A percentile compares a stretch with the other conserved stretches of the same genome.
These are phyloP conservation scores for Aphaenogaster floridana DNA, from an alignment of 1,140 invertebrate species.

Conservation along the genomic window DNA sequence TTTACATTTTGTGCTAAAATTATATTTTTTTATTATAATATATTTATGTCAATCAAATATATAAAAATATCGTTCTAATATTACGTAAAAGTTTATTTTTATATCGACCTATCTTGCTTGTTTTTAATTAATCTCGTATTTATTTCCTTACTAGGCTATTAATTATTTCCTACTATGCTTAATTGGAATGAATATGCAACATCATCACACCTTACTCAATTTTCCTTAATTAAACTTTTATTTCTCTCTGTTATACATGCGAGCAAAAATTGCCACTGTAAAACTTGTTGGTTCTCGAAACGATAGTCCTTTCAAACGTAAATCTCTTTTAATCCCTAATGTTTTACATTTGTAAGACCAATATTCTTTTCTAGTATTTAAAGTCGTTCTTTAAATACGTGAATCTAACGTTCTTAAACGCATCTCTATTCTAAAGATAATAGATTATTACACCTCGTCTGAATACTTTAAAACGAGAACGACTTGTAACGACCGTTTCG, in stretches of 20 bases:
- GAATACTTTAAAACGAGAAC: not conserved
- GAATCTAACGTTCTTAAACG: not conserved
- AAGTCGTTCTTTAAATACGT: not conserved
- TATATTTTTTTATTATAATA: not conserved
- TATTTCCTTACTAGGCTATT: not conserved
- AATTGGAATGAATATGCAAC: slow-evolving; percentile 33
- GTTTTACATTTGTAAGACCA: not conserved
- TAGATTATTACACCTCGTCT: not conserved
- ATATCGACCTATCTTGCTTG: not conserved
- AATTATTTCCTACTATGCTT: not conserved
- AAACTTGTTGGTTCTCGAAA: not conserved
- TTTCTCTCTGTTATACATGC: not conserved
- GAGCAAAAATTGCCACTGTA: not conserved
- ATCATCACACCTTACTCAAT: slow-evolving; percentile 6
- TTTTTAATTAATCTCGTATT: slow-evolving; percentile 2
- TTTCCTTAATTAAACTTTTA: slow-evolving; percentile 24
- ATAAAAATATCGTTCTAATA: not conserved
- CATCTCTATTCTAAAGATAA: not conserved
- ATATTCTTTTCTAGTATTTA: not conserved
- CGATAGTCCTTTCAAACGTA: not conserved
- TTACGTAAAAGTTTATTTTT: not conserved
- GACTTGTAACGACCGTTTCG: not conserved
- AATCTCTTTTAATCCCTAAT: not conserved
- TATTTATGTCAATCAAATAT: not conserved
- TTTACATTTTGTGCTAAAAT: not conserved